Percentiles rank a stretch among this genome's conserved stretches.
Conservation (phyloP, 1,140 invertebrate species). For the Carposina sasakii region DNA sequence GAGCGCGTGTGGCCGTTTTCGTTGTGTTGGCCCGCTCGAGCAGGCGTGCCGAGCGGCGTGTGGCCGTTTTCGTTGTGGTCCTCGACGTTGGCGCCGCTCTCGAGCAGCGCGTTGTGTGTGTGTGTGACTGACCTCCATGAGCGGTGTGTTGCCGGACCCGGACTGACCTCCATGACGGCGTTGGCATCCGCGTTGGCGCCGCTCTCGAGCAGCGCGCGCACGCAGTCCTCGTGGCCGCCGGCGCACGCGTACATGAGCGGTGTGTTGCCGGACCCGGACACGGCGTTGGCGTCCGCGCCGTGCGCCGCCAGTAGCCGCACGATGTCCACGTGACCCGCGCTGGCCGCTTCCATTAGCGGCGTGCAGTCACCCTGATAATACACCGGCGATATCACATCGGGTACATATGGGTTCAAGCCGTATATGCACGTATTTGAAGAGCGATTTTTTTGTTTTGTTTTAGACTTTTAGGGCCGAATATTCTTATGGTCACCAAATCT, state of each 20-base stretch:
- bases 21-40: constrained; percentile 95
- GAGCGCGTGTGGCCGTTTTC: no score
- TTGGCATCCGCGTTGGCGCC: constrained; percentile 98
- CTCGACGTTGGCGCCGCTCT: constrained; percentile 85
- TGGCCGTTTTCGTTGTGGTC: constrained; percentile 99
- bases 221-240: constrained; percentile 95
- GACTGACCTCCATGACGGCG: constrained; percentile 76
- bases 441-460: no score
- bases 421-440: no score
- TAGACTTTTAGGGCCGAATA: no score
- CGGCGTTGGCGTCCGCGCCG: constrained; percentile 96
- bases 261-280: constrained; percentile 96
- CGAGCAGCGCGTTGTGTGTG: background rate
- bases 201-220: constrained; percentile 88
- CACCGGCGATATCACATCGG: background rate
- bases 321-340: constrained; percentile 95
- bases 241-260: constrained; percentile 99
- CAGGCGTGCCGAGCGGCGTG: constrained; percentile 98
- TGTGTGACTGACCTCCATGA: constrained; percentile 1
- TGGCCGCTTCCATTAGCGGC: constrained; percentile 97
- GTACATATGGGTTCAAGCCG: no score
- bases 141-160: constrained; percentile 98
- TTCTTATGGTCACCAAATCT: no score
- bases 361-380: constrained; percentile 87
- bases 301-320: constrained; percentile 92